Conservation (phyloP, 2,888 invertebrate species). For the Lysandra bellargus region DNA sequence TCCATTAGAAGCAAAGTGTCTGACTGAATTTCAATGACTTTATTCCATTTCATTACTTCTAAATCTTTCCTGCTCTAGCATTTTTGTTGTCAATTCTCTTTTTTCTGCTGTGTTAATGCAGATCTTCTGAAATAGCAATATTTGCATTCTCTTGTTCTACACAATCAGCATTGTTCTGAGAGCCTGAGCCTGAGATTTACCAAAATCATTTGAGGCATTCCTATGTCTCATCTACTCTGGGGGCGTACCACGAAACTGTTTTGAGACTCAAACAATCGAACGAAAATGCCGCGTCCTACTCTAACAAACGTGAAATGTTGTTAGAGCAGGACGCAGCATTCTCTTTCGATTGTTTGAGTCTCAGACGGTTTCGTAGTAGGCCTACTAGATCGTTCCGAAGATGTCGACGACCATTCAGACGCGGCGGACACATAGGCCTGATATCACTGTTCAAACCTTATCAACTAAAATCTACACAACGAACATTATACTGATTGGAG, state of each 20-base stretch:
- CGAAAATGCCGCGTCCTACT: too few species aligned
- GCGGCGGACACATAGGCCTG: constrained; percentile 57
- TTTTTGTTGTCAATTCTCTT: background rate
- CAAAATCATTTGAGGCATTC: too few species aligned
- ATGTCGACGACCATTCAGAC: constrained; percentile 2
- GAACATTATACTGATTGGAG: constrained; percentile 64
- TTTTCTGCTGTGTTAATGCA: too few species aligned
- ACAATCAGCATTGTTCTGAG: background rate
- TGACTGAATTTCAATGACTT: background rate
- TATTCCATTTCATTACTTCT: background rate
- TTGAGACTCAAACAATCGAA: too few species aligned
- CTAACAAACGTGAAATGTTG: too few species aligned
- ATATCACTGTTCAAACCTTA: constrained; percentile 54
- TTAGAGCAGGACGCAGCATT: too few species aligned
- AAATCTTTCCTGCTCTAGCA: background rate
- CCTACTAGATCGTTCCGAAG: background rate
- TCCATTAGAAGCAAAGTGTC: background rate
- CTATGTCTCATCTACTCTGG: too few species aligned
- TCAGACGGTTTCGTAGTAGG: too few species aligned
- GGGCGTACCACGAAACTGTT: too few species aligned
- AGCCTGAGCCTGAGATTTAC: too few species aligned
- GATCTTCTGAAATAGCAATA: too few species aligned
- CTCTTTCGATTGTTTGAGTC: too few species aligned
- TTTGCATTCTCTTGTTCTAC: background rate
- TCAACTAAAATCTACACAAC: constrained; percentile 66